Base-by-base conservation (phyloP, 2,888 invertebrate species). In the Blera fallax region DNA sequence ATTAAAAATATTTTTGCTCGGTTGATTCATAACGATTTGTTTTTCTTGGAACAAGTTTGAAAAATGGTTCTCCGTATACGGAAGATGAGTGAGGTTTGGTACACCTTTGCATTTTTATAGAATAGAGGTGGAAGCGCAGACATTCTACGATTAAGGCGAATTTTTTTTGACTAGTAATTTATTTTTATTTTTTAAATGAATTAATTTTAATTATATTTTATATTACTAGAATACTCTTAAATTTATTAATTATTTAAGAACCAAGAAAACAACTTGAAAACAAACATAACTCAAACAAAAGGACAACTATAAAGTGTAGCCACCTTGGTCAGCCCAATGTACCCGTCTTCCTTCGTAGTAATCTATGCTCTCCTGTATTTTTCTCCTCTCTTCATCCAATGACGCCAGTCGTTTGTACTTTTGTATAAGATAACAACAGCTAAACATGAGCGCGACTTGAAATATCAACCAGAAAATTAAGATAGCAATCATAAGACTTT, bases 321-420 rank as follows among this genome's bases (percentile, higher is more conserved):
- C 91, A 80, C 90, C 90, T 64, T 91, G 91, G 88, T 95, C 95
- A 0, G 95, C 95, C 95, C 95, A 95, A 89, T 94, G 95, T 1
- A 95, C 95, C 64, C 95, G 93, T 34, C 95, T 92, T n/a, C 95
- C 94, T 54, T 95, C 94, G 74, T 94, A 93, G n/a, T 94, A 94
- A 80, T 95, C 95, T 87, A 95, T 93, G 29, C 94, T 95, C 90
- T 95, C 95, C 79, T 94, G 93, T 32, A 94, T 89, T 83, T 93
- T 92, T 65, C 93, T 92, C 16, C 91, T 89, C 2, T 92, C 91
- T 32, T 92, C 93, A 80, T 93, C 93, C 65, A 93, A 88, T 85
- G 93, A 90, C 40, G 93, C 93, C 87, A 93, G 90, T 32, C 92
- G 91, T 82, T 93, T 93, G 88, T 94, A 95, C 32, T 93, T 93